A percentile compares a stretch with the other conserved stretches of the same genome.
These are phyloP conservation scores for Neoarius graeffei DNA, from an alignment of 2,113 vertebrate genomes.

Conservation along the genomic window DNA sequence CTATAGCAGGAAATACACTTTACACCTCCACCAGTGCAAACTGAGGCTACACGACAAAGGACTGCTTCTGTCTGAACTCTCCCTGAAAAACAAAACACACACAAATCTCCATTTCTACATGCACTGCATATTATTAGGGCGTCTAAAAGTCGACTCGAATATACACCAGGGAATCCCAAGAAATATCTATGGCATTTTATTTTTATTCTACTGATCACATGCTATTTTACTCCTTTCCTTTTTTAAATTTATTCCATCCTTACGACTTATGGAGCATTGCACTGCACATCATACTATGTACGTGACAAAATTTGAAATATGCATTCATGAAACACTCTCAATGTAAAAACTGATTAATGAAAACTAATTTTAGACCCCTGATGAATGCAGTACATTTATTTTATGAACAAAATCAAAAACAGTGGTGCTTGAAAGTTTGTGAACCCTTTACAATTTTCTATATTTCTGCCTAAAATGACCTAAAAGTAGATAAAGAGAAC, in stretches of 20 bases:
- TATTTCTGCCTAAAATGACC: too few species aligned
- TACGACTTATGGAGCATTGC: too few species aligned
- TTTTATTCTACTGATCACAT: too few species aligned
- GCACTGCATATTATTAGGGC: background rate
- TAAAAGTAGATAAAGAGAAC: too few species aligned
- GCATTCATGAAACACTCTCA: background rate
- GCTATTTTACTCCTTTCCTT: too few species aligned
- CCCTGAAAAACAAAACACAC: conserved; percentile 60
- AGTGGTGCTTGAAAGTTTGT: too few species aligned
- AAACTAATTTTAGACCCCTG: background rate
- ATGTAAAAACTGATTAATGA: background rate
- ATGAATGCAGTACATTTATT: background rate
- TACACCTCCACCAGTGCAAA: background rate
- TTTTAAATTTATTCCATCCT: too few species aligned
- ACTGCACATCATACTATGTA: too few species aligned
- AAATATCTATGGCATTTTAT: too few species aligned
- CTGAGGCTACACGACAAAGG: conserved; percentile 72
- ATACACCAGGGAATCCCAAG: background rate
- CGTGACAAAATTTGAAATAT: background rate
- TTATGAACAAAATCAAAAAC: background rate
- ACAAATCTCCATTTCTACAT: background rate
- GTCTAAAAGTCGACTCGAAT: background rate
- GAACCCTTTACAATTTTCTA: too few species aligned
- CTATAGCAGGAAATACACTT: conserved; percentile 26
- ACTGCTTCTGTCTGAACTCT: conserved; percentile 78